Evolutionary conservation across 2,797 vertebrate genomes (phyloP).

Genomic region (Astyanax mexicanus): DNA sequence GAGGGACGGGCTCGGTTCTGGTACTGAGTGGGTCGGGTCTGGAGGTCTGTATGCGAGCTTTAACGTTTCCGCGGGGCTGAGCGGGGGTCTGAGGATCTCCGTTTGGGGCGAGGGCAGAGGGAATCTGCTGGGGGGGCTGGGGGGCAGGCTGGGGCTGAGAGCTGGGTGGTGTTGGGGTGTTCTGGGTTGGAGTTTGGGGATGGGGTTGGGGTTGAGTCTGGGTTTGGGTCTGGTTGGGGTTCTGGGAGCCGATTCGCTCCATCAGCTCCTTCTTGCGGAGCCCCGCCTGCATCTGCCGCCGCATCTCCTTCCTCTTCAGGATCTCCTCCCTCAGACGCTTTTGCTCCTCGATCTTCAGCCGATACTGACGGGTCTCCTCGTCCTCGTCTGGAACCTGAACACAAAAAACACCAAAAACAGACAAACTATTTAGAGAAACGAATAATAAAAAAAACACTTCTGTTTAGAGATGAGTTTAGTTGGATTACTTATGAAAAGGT

Average conservation of each 20-base stretch:
- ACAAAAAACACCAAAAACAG: constrained; percentile 5
- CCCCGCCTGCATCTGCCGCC: constrained; percentile 95
- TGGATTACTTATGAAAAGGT: too few relatives aligned
- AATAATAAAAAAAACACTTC: not conserved
- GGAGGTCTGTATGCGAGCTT: constrained; percentile 73
- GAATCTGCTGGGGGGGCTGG: constrained; percentile 61
- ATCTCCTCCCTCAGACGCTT: constrained; percentile 95
- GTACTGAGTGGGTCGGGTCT: constrained; percentile 55
- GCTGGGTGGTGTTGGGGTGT: constrained; percentile 38
- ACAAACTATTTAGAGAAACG: not conserved
- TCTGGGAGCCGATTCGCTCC: constrained; percentile 86
- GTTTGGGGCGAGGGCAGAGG: constrained; percentile 54
- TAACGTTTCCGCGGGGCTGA: constrained; percentile 67
- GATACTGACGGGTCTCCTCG: constrained; percentile 93
- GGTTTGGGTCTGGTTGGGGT: too few relatives aligned
- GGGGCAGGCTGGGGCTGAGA: constrained; percentile 61
- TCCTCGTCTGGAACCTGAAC: constrained; percentile 91
- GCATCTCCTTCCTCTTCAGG: constrained; percentile 90
- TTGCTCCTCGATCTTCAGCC: constrained; percentile 96
- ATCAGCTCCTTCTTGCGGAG: constrained; percentile 93
- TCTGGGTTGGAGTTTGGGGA: constrained; percentile 53
- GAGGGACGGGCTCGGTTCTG: constrained; percentile 64
- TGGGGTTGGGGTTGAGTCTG: constrained; percentile 56
- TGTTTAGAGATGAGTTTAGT: too few relatives aligned
- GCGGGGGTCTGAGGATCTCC: constrained; percentile 51